Conservation (phyloP, 2,113 vertebrate species). For the Apodemus sylvaticus region DNA sequence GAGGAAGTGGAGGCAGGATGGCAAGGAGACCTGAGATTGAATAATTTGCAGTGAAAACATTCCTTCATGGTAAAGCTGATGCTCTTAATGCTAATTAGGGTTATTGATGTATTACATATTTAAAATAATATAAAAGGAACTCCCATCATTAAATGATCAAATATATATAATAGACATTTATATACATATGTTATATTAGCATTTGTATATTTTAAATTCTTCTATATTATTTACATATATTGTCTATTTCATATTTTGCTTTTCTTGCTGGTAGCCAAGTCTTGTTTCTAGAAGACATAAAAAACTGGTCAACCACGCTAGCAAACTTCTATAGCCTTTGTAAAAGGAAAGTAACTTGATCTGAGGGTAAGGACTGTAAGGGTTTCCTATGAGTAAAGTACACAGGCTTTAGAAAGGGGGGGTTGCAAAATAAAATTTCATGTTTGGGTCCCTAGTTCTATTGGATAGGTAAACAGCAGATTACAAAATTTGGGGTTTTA, state of each 20-base stretch:
- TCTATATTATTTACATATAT: slow-evolving; percentile 9
- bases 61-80: neutral
- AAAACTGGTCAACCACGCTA: neutral
- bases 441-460: neutral
- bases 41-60: slow-evolving; percentile 22
- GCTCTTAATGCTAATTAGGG: neutral
- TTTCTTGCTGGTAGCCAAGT: neutral
- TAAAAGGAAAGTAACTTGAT: neutral
- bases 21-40: neutral
- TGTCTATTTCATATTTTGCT: neutral
- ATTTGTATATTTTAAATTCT: neutral
- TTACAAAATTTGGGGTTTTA: neutral
- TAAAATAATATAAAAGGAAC: neutral
- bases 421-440: slow-evolving; percentile 15
- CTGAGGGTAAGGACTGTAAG: neutral
- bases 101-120: neutral
- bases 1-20: neutral
- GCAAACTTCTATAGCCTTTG: neutral
- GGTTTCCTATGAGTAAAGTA: neutral
- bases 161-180: neutral
- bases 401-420: neutral
- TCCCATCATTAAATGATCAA: neutral
- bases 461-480: slow-evolving; percentile 7
- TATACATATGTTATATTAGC: neutral
- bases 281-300: neutral